Conservation (phyloP, 92 coral and sea anemone species). For the Plumapathes pennacea region DNA sequence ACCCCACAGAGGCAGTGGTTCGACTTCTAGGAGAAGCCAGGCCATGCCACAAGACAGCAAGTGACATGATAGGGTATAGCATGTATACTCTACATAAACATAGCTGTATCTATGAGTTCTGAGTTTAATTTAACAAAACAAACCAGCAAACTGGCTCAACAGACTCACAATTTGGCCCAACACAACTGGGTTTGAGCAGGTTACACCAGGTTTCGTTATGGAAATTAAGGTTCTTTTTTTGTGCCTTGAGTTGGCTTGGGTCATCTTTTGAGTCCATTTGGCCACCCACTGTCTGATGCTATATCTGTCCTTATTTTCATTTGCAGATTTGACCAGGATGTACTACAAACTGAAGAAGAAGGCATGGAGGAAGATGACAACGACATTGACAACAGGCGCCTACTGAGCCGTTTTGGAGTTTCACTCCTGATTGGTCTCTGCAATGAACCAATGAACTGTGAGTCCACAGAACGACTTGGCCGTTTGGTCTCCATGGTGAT, state of each 20-base stretch:
- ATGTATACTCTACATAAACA: too few relatives aligned
- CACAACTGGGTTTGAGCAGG: neutral
- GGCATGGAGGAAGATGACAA: slow-evolving; percentile 78
- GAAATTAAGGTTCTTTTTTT: too few relatives aligned
- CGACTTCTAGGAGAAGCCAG: slow-evolving; percentile 90
- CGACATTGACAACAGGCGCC: slow-evolving; percentile 87
- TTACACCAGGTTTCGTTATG: too few relatives aligned
- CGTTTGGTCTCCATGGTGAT: slow-evolving; percentile 91
- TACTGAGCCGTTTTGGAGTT: slow-evolving; percentile 96
- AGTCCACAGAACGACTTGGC: slow-evolving; percentile 84
- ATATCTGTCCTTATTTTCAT: too few relatives aligned
- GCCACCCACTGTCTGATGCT: too few relatives aligned
- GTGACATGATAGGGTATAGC: slow-evolving; percentile 91
- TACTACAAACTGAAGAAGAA: slow-evolving; percentile 53
- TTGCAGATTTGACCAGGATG: slow-evolving; percentile 69
- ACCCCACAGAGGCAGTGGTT: slow-evolving; percentile 89
- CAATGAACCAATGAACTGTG: slow-evolving; percentile 71
- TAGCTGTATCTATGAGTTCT: too few relatives aligned
- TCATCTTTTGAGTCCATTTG: too few relatives aligned
- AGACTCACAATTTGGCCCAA: too few relatives aligned
- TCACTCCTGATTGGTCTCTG: slow-evolving; percentile 92
- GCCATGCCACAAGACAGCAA: slow-evolving; percentile 79
- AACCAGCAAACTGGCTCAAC: too few relatives aligned
- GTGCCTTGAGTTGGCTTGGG: too few relatives aligned
- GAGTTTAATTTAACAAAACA: too few relatives aligned